Evolutionary conservation across 2,113 vertebrate species (phyloP).

Genomic region (Phyllostomus hastatus): DNA sequence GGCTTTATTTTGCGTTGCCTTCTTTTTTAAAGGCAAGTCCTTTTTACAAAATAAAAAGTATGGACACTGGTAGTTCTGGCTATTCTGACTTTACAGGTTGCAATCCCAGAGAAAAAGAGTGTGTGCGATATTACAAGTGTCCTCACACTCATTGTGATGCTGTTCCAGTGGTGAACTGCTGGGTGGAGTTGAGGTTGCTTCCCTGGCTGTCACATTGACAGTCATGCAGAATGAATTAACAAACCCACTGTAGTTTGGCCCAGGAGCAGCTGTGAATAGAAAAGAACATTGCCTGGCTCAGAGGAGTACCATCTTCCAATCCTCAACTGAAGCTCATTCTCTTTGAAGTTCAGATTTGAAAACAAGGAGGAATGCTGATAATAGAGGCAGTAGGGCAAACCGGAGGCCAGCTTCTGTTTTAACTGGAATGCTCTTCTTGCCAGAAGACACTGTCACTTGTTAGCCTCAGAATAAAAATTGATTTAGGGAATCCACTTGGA

Average conservation of each 20-base stretch:
- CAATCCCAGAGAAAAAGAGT: background rate
- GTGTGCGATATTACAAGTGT: background rate
- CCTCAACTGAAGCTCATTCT: background rate
- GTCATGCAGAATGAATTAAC: background rate
- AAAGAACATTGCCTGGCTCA: background rate
- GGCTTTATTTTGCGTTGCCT: background rate
- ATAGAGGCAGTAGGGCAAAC: background rate
- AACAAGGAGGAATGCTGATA: background rate
- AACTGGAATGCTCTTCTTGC: background rate
- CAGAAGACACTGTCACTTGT: background rate
- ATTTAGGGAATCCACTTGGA: background rate
- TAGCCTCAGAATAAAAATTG: background rate
- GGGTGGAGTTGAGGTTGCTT: background rate
- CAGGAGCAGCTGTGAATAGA: background rate
- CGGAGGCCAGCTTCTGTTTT: background rate
- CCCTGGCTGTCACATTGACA: background rate
- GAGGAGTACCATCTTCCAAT: background rate
- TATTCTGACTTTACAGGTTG: background rate
- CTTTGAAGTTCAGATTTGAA: background rate
- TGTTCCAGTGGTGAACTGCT: background rate
- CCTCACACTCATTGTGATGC: background rate
- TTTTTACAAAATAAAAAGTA: slow-evolving; percentile 17
- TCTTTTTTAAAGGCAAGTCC: slow-evolving; percentile 8
- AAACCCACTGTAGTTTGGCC: background rate
- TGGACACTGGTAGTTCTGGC: background rate